Percentiles rank a stretch among this genome's conserved stretches.
These are phyloP conservation scores for Plotosus lineatus DNA, from an alignment of 2,113 vertebrate genomes.

Conservation along the genomic window DNA sequence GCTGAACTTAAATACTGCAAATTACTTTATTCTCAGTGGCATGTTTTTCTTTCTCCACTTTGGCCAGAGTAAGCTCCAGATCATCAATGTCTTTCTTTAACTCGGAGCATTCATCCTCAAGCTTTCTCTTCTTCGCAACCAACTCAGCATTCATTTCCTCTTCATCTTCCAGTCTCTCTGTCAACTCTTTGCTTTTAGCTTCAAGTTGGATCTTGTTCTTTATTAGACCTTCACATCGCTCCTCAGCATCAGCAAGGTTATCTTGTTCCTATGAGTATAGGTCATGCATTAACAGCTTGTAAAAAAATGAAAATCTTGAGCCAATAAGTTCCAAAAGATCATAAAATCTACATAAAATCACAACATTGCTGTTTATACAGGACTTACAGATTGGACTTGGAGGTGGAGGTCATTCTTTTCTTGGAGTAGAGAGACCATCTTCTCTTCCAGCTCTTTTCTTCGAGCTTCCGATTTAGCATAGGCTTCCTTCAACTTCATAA, in stretches of 20 bases:
- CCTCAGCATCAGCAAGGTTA: slow-evolving; percentile 78
- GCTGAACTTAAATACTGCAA: not conserved
- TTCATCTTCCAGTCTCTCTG: slow-evolving; percentile 82
- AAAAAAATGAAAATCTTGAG: not conserved
- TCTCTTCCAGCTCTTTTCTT: slow-evolving; percentile 84
- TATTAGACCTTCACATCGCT: slow-evolving; percentile 86
- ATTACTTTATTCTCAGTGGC: slow-evolving; percentile 89
- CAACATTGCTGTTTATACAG: not conserved
- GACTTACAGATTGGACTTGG: slow-evolving; percentile 82
- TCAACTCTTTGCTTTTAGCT: slow-evolving; percentile 84
- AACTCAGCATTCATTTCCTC: slow-evolving; percentile 85
- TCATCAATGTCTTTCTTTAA: slow-evolving; percentile 85
- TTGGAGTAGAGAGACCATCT: slow-evolving; percentile 83
- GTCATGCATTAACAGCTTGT: not conserved
- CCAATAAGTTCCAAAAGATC: not conserved
- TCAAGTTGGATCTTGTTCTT: slow-evolving; percentile 90
- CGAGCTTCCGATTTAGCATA: slow-evolving; percentile 80
- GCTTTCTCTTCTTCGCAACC: slow-evolving; percentile 81
- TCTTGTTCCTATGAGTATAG: slow-evolving; percentile 77
- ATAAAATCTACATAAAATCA: not conserved
- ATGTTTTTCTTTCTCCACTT: slow-evolving; percentile 90
- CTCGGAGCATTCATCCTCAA: slow-evolving; percentile 82
- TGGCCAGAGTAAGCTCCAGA: slow-evolving; percentile 80
- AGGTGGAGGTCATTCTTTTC: slow-evolving; percentile 89
- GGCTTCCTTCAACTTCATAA: slow-evolving; percentile 76